Base-by-base conservation (phyloP, 2,797 vertebrate genomes). In the Girardinus metallicus region DNA sequence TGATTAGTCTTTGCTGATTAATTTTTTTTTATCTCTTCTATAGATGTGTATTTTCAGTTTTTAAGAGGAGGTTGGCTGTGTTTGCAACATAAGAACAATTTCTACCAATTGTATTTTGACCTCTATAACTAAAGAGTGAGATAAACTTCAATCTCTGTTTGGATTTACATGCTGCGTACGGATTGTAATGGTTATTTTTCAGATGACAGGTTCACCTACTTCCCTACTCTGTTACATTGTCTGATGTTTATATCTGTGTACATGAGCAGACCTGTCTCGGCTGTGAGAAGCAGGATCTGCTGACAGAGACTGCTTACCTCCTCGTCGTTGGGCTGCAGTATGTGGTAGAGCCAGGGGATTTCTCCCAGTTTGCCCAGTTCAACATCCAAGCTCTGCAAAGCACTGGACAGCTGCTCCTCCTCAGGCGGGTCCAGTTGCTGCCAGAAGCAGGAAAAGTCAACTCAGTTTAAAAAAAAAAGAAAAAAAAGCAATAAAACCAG, bases 341-440 rank as follows among this genome's bases (percentile, higher is more conserved):
- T 97, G 71, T 97, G 97, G 91, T 98, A 98, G 71, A 99, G 97
- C 98, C 98, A 99, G 0, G 97, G 96, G 73, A 99, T 97, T 91
- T 99, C 98, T 34, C 94, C 96, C 80, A 99, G 93, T 86, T 99
- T 99, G 87, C 94, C 96, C 87, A 99, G 89, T 83, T 99, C 98
- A 82, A 94, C 36, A 94, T 99, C 98, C 75, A 97, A 95, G 0
- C 93, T 96, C 92, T 99, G 97, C 88, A 99, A 95, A 79, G 97
- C 97, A 57, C 90, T 93, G 78, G 97, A 98, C 15, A 99, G 92
- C 77, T 96, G 94, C 84, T 99, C 98, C 93, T 99, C 98, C 39
- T 99, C 98, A 0, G 97, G 97, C 2, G 96, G 96, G 81, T 99
- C 99, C 91, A 99, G 94, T 81, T 99, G 98, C 98, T 99, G 74